These are phyloP conservation scores for Lytechinus pictus DNA, from an alignment of 35 echinoderm and acorn worm genomes.

Conservation along the genomic window DNA sequence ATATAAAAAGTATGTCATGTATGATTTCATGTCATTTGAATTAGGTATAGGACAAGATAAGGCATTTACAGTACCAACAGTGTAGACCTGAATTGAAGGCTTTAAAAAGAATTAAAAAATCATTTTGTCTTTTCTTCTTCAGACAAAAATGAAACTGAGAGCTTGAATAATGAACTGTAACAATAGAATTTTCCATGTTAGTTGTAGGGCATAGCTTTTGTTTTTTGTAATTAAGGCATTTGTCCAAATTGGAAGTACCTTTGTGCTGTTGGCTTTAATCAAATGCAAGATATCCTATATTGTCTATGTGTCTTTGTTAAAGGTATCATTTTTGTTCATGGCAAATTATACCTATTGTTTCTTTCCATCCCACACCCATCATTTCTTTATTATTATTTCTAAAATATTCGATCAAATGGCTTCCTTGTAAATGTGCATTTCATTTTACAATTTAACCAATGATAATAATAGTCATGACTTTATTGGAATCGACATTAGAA, in stretches of 20 bases:
- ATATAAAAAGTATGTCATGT: neutral
- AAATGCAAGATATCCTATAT: neutral
- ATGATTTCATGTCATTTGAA: neutral
- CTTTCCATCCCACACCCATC: neutral
- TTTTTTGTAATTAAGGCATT: neutral
- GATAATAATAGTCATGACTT: neutral
- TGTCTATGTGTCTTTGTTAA: neutral
- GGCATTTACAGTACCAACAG: neutral
- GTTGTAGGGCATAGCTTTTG: neutral
- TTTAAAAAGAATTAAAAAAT: neutral
- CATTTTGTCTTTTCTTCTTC: neutral
- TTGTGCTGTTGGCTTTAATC: neutral
- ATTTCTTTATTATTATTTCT: neutral
- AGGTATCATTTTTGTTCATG: neutral
- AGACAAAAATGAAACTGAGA: neutral
- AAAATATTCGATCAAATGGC: neutral
- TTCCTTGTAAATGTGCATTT: neutral
- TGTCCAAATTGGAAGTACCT: neutral
- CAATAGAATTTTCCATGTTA: neutral
- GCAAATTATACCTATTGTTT: neutral
- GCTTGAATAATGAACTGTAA: neutral
- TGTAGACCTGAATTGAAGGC: neutral
- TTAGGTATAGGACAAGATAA: neutral
- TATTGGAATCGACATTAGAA: neutral
- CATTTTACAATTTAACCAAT: neutral